Conservation (phyloP, 2,797 vertebrate genomes). For the Glyptemys insculpta region DNA sequence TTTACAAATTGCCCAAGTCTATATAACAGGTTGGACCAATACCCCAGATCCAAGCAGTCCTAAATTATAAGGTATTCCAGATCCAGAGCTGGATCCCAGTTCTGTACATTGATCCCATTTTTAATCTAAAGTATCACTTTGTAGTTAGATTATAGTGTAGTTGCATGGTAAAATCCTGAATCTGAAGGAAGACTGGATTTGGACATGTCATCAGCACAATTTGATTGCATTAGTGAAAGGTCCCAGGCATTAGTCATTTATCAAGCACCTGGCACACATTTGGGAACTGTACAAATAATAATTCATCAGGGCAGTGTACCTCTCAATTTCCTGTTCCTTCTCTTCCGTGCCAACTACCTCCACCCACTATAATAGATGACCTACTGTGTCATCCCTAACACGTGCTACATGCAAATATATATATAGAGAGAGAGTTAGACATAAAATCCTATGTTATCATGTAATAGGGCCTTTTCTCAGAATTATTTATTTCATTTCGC, state of each 20-base stretch:
- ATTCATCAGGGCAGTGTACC: not conserved
- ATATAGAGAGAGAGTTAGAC: not conserved
- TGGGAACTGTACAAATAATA: not conserved
- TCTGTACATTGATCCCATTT: not conserved
- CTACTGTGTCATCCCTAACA: not conserved
- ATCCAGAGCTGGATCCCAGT: not conserved
- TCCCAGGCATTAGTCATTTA: not conserved
- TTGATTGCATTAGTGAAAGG: not conserved
- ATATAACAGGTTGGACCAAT: not conserved
- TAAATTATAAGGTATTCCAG: not conserved
- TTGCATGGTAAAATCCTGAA: not conserved
- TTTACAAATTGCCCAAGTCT: not conserved
- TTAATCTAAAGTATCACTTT: not conserved
- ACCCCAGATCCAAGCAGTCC: not conserved
- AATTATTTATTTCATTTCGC: not conserved
- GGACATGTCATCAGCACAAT: not conserved
- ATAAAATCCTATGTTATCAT: not conserved
- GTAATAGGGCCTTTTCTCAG: not conserved
- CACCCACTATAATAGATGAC: not conserved
- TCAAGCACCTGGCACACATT: not conserved
- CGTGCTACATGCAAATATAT: not conserved
- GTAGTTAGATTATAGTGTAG: not conserved
- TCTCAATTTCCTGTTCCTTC: not conserved
- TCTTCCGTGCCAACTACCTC: not conserved
- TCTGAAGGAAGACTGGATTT: not conserved